Base-by-base conservation (phyloP, 1,140 invertebrate genomes). In the Lycorma delicatula region DNA sequence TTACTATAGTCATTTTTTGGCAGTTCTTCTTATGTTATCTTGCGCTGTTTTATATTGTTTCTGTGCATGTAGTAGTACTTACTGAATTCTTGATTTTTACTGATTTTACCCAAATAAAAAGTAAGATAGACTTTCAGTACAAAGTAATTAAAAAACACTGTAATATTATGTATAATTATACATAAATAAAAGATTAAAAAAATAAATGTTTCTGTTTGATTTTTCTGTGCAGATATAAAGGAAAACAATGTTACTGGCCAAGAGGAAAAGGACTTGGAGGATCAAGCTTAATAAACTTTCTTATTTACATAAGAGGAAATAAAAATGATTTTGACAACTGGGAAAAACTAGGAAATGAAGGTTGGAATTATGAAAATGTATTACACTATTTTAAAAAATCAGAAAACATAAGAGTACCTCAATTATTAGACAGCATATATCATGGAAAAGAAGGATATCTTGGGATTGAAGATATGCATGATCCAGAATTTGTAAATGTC, bases 241-340 rank as follows among this genome's bases (percentile, higher is more conserved):
- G 81, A 11, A 77, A 82, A 34, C 78, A 88, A 22, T 92, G 89
- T 66, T 90, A 91, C 64, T 92, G 89, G 67, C 66, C 69, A 4
- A 61, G 67, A 44, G 75, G 74, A 3, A 79, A 78, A 70, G 73
- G 74, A 11, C 71, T 85, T 67, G 88, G 88, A 5, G 83, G 83
- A 11, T 75, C 72, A 20, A 81, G 78, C 22, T 71, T 72, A 6
- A 71, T 85, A 20, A 85, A 85, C 67, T 79, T 74, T 22, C 83
- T 83, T 78, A 73, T 81, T 1, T 84, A 83, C 63, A 72, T 79
- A 1, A 68, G 80, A 53, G 83, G 82, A 0, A 74, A 81, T 67
- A 72, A 83, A 58, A 82, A 80, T 65, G 84, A 86, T 67, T 89
- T 83, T 64, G 76, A 87, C 62, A 63, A 74, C 13, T 89, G 86